Evolutionary conservation across 2,797 vertebrate genomes (phyloP).

Genomic region (Poliocrania exsul): DNA sequence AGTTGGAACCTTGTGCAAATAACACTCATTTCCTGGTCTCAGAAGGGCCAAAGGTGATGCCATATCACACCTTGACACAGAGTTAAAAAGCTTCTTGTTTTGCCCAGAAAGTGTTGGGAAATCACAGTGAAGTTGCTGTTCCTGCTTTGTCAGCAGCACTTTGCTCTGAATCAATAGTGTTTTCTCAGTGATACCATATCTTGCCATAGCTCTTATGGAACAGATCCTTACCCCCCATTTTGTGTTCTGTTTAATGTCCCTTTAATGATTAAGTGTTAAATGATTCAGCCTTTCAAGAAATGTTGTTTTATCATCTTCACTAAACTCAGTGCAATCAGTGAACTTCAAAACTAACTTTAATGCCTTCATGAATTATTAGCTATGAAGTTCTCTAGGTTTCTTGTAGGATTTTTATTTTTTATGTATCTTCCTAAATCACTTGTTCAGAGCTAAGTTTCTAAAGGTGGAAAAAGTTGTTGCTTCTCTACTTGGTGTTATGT

Average conservation of each 20-base stretch:
- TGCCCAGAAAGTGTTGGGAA: background rate
- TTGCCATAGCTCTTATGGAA: background rate
- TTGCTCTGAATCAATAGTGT: background rate
- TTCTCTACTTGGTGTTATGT: background rate
- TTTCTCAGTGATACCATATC: background rate
- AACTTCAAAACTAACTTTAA: background rate
- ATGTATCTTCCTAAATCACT: background rate
- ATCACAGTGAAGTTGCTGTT: background rate
- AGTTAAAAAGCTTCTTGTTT: background rate
- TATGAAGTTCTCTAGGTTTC: background rate
- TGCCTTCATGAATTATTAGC: background rate
- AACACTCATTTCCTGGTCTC: background rate
- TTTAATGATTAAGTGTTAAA: background rate
- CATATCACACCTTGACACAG: rapidly evolving
- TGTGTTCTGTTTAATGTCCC: background rate
- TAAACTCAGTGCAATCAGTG: background rate
- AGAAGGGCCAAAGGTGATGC: background rate
- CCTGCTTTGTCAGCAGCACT: background rate
- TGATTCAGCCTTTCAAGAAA: background rate
- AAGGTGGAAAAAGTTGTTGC: background rate
- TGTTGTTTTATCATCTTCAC: background rate
- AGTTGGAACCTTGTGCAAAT: background rate
- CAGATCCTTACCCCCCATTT: background rate
- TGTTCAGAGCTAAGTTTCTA: background rate
- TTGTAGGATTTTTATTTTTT: background rate